A percentile compares a stretch with the other conserved stretches of the same genome.
phyloP scores from a whole-genome alignment of 2,113 vertebrate species.

The Triplophysa dalaica region DNA sequence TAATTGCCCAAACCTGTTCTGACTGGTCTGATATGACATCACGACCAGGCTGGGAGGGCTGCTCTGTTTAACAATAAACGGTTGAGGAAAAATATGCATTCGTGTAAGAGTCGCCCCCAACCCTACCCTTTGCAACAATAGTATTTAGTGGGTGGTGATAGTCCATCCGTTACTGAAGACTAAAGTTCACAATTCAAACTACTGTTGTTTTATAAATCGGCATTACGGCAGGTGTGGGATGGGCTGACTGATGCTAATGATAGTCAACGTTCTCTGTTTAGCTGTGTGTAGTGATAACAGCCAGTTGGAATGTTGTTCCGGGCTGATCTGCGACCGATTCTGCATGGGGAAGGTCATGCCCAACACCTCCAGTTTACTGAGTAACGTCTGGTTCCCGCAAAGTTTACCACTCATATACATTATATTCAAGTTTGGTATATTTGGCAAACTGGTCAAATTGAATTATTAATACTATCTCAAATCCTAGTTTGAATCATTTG shows the following conservation, averaged over 20 bases:
- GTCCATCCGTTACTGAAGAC: background rate
- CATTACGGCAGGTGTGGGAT: constrained; percentile 1
- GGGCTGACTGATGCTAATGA: constrained; percentile 31
- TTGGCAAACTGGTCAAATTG: too few relatives aligned
- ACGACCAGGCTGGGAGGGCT: constrained; percentile 58
- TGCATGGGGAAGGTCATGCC: constrained; percentile 67
- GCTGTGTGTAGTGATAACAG: constrained; percentile 74
- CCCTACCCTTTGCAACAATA: constrained; percentile 24
- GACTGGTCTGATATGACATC: constrained; percentile 72
- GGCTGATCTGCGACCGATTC: constrained; percentile 60
- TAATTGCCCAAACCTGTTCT: constrained; percentile 78
- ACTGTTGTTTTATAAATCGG: background rate
- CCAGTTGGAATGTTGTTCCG: constrained; percentile 73
- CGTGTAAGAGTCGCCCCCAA: constrained; percentile 1
- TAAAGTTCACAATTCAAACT: background rate
- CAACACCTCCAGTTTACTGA: constrained; percentile 53
- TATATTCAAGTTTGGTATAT: background rate
- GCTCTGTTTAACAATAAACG: constrained; percentile 62
- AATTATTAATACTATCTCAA: too few relatives aligned
- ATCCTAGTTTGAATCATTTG: too few relatives aligned
- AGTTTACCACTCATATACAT: constrained; percentile 47
- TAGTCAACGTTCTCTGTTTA: constrained; percentile 13
- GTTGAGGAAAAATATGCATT: constrained; percentile 56
- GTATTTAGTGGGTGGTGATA: constrained; percentile 30
- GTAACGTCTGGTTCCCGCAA: constrained; percentile 62